phyloP scores from a whole-genome alignment of 2,888 invertebrate genomes.

The Chromoteleia sp. region DNA sequence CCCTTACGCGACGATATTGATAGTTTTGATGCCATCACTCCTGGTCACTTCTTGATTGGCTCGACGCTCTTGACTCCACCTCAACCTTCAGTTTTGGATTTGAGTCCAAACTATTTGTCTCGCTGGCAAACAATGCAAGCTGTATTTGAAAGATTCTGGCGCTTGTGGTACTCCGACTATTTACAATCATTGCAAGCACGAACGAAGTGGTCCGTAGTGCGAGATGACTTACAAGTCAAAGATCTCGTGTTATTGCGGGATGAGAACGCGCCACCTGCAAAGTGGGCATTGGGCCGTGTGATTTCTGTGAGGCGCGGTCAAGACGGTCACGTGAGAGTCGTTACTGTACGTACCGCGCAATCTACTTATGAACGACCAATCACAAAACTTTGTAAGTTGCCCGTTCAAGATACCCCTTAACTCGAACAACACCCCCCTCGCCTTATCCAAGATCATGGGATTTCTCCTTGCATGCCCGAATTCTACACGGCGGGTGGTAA shows the following conservation, averaged over 20 bases:
- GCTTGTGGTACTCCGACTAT: conserved; percentile 70
- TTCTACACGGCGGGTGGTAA: no score
- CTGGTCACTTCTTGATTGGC: no score
- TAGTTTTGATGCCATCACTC: conserved; percentile 61
- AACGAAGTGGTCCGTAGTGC: not conserved
- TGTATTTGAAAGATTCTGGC: conserved; percentile 71
- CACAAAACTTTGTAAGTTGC: conserved; percentile 6
- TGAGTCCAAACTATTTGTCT: conserved; percentile 51
- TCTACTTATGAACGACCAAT: conserved; percentile 1
- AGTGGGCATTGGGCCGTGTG: not conserved
- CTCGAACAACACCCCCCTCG: no score
- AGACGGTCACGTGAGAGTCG: not conserved
- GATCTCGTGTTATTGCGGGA: conserved; percentile 4
- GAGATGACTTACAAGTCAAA: not conserved
- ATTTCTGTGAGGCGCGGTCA: not conserved
- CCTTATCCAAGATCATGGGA: no score
- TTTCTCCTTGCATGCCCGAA: no score
- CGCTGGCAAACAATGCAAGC: conserved; percentile 69
- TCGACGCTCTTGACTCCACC: conserved; percentile 61
- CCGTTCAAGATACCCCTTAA: no score
- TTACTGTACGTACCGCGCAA: not conserved
- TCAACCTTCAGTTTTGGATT: conserved; percentile 59
- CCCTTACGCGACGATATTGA: conserved; percentile 52
- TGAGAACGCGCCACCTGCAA: not conserved
- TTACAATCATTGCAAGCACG: not conserved